These are phyloP conservation scores for Muscicapa adusta DNA, from an alignment of 2,113 vertebrate species.

Conservation along the genomic window DNA sequence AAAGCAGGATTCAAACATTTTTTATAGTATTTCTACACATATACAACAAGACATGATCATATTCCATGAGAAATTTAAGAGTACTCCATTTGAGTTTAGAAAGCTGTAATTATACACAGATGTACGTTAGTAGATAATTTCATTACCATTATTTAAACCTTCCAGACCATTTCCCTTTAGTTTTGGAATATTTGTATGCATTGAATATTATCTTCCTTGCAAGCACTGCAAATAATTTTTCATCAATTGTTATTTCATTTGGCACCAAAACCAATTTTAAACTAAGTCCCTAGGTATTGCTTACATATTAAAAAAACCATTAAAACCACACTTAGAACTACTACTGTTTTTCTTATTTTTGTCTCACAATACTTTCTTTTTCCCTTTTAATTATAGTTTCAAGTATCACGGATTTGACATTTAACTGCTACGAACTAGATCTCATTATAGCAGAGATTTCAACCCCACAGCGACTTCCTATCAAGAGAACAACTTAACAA, in stretches of 20 bases:
- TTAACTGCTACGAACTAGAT: background rate
- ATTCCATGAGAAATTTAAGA: background rate
- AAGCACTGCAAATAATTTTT: background rate
- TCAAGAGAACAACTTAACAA: background rate
- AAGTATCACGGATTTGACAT: constrained; percentile 21
- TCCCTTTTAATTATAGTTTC: background rate
- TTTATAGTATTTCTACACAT: background rate
- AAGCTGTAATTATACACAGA: background rate
- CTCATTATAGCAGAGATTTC: constrained; percentile 15
- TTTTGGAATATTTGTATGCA: background rate
- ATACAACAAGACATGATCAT: background rate
- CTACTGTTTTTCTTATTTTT: background rate
- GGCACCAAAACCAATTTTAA: background rate
- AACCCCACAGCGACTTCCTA: background rate
- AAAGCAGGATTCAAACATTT: background rate
- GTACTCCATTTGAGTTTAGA: background rate
- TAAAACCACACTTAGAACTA: background rate
- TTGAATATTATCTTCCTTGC: background rate
- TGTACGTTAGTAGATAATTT: background rate
- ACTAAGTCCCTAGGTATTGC: background rate
- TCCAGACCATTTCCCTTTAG: background rate
- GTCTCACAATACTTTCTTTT: background rate
- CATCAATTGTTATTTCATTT: background rate
- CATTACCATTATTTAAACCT: background rate
- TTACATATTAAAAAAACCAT: background rate